phyloP scores from a whole-genome alignment of 2,113 vertebrate genomes.

The Archocentrus centrarchus region DNA sequence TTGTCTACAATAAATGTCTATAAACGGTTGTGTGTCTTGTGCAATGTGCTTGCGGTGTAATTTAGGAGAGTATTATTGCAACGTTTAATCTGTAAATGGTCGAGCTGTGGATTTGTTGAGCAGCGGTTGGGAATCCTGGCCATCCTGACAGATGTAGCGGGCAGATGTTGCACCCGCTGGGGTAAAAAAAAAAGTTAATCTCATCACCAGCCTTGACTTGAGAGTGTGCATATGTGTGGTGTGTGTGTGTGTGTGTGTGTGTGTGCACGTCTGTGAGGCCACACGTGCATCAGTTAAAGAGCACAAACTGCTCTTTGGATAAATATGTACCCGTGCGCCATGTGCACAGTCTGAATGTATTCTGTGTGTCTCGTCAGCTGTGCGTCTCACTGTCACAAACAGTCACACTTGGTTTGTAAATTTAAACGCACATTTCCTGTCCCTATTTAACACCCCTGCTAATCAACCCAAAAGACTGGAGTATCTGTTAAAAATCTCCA shows the following conservation, averaged over 20 bases:
- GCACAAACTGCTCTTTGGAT: constrained; percentile 1
- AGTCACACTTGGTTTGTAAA: constrained; percentile 2
- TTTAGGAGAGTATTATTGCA: constrained; percentile 61
- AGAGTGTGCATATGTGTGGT: constrained; percentile 20
- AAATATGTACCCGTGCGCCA: background rate
- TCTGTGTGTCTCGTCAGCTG: background rate
- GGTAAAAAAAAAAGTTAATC: constrained; percentile 72
- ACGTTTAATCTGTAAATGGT: constrained; percentile 78
- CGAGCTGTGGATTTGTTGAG: constrained; percentile 72
- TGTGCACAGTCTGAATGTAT: background rate
- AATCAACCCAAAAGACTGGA: constrained; percentile 35
- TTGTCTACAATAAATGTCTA: background rate
- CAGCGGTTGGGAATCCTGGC: constrained; percentile 58
- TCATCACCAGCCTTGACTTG: constrained; percentile 38
- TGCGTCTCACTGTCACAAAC: background rate
- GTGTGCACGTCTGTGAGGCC: background rate
- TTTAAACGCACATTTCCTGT: constrained; percentile 21
- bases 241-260: background rate
- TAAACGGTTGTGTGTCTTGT: constrained; percentile 3
- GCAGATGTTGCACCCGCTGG: constrained; percentile 75
- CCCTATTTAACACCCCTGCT: constrained; percentile 8
- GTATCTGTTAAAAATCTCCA: constrained; percentile 35
- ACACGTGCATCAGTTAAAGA: background rate
- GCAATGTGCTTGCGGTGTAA: constrained; percentile 45
- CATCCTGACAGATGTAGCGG: constrained; percentile 73